Base-by-base conservation (phyloP, 2,888 invertebrate species). In the Drosophila neonasuta region DNA sequence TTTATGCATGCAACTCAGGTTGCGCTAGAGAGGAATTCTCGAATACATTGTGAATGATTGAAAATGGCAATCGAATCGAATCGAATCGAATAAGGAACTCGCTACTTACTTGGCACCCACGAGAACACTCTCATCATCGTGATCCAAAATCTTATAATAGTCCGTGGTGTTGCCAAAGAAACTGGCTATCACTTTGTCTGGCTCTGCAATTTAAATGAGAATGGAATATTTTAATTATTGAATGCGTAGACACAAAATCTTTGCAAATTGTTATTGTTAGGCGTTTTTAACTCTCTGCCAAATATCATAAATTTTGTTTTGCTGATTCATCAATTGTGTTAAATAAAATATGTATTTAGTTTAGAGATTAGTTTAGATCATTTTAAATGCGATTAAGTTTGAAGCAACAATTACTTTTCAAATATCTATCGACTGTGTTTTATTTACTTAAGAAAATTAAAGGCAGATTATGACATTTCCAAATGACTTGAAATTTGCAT, bases 111-210 rank as follows among this genome's bases (percentile, higher is more conserved):
- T 95, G 88, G 97, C 97, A 84, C 98, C 98, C 85, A 98, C 94
- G 88, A 98, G 93, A 88, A 98, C 93, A 68, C 95, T 95, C 90
- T 95, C 94, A 86, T 96, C 95, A 91, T 97, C 96, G 91, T 95
- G 95, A 91, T 96, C 95, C 91, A 98, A 93, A 89, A 98, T 93
- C 90, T 96, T 96, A 93, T 98, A 98, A 91, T 96, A 95, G 91
- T 97, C 96, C 77, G 95, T 94, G 44, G 83, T 87, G 91, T 97
- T 97, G 84, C 97, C 97, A 88, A 93, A 92, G 91, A 96, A 96
- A 90, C 94, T 93, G 85, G 95, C 94, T 81, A 94, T 93, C 89
- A 93, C 92, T 91, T 94, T 94, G 90, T 95, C 95, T 90, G 94
- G 94, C 94, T 93, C 85, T 93, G 93, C 89, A 92, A 91, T 91